Conservation (phyloP, 2,888 invertebrate genomes). For the Frankliniella intonsa region DNA sequence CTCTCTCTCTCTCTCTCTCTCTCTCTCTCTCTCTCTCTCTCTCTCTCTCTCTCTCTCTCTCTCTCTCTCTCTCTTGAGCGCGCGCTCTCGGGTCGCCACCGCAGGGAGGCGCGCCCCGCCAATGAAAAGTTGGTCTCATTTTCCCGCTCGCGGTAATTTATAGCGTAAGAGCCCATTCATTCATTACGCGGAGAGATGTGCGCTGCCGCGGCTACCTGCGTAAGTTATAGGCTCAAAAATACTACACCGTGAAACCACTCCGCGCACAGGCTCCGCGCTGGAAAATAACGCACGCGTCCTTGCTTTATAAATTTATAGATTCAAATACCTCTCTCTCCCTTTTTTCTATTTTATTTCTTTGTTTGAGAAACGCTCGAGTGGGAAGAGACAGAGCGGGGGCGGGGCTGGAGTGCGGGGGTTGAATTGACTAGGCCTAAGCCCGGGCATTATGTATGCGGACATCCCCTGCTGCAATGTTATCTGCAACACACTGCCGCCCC, state of each 20-base stretch:
- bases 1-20: too few relatives aligned
- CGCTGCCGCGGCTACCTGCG: neutral
- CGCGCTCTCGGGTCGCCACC: slow-evolving; percentile 27
- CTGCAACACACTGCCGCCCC: neutral
- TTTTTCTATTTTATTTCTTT: neutral
- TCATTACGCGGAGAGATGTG: neutral
- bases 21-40: too few relatives aligned
- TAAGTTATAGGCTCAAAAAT: too few relatives aligned
- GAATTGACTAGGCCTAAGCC: too few relatives aligned
- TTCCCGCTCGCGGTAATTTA: neutral
- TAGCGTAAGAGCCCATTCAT: neutral
- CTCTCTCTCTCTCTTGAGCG: too few relatives aligned
- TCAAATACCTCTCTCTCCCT: neutral
- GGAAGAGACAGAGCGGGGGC: neutral
- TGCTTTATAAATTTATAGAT: too few relatives aligned
- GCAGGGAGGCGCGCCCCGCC: slow-evolving; percentile 29
- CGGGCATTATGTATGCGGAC: neutral
- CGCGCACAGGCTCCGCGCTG: too few relatives aligned
- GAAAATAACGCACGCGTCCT: too few relatives aligned
- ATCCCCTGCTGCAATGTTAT: slow-evolving; percentile 11
- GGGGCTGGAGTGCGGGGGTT: neutral
- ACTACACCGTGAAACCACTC: too few relatives aligned
- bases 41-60: too few relatives aligned
- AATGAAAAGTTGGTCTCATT: slow-evolving; percentile 18
- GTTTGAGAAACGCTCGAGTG: neutral